Evolutionary conservation across 30 jellyfish, hydroid and myxozoan genomes (phyloP), one percentile per base, ranked within the genome.

Genomic region (Turritopsis rubra): DNA sequence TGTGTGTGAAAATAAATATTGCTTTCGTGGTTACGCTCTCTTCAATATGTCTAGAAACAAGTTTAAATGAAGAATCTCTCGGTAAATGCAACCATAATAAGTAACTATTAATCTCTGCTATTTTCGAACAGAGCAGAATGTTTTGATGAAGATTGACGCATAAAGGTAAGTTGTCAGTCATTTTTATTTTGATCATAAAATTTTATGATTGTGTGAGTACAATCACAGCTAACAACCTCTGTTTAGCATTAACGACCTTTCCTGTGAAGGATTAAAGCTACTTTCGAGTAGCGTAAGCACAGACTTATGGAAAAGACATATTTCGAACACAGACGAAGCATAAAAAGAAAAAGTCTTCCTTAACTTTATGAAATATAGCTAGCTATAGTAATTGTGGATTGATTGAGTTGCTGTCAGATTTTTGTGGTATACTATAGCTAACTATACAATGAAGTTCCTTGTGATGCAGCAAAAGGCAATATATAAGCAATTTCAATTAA

Each of bases 61-160:
- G 60, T 41, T 41, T n/a, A n/a, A n/a, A 41, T 41, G 5, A 41
- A 41, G 9, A 41, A 41, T 5, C 5, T 41, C 60, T 41, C 13
- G 60, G 60, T 41, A 41, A 41, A 41, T 41, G 60, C 60, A 41
- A 41, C 60, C 60, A 41, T 41, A 3, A 41, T 41, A 41, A 41
- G 60, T 41, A 41, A 41, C 5, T 41, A 41, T 41, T 41, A 41
- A 41, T 41, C 60, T 41, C 60, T 41, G 60, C 60, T 5, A 5
- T 41, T 5, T 41, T 41, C 13, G 60, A 41, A 41, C 5, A 41
- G 60, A 41, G 60, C 60, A 41, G 60, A 41, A 41, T 41, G 60
- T 5, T 68, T 68, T 68, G 77, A 68, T 68, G 77, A 68, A 68
- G 77, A 68, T 68, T 68, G 77, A 68, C 77, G 77, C 77, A 27